A percentile compares a stretch with the other conserved stretches of the same genome.
These are phyloP conservation scores for Agelaius phoeniceus DNA, from an alignment of 2,113 vertebrate genomes.

Conservation along the genomic window DNA sequence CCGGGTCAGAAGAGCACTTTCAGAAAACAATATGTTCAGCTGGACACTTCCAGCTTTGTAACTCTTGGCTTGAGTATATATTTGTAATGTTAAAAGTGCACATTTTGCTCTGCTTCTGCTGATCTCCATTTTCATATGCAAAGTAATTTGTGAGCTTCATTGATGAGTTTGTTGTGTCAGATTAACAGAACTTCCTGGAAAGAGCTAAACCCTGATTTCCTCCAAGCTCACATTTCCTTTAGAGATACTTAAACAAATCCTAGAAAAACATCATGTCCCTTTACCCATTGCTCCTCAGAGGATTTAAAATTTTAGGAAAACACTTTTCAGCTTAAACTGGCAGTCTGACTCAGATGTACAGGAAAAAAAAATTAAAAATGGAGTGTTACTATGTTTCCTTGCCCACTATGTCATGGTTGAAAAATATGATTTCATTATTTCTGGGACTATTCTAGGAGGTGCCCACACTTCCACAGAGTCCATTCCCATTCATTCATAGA, in stretches of 20 bases:
- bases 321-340: not conserved
- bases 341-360: accelerated
- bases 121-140: not conserved
- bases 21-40: not conserved
- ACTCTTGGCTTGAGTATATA: not conserved
- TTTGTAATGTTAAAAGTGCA: not conserved
- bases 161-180: not conserved
- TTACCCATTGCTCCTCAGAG: not conserved
- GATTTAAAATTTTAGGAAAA: not conserved
- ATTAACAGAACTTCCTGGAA: not conserved
- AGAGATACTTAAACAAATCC: not conserved
- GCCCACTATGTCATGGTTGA: not conserved
- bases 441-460: not conserved
- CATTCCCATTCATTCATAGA: not conserved
- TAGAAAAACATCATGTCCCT: not conserved
- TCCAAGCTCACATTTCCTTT: not conserved
- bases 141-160: not conserved
- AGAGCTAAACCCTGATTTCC: not conserved
- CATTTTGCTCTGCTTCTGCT: not conserved
- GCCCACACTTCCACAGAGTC: not conserved
- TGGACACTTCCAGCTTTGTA: not conserved
- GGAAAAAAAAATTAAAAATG: not conserved
- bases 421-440: not conserved
- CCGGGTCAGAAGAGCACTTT: accelerated
- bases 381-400: not conserved